phyloP scores from a whole-genome alignment of 2,888 invertebrate species.

The Adelognathus sp. region DNA sequence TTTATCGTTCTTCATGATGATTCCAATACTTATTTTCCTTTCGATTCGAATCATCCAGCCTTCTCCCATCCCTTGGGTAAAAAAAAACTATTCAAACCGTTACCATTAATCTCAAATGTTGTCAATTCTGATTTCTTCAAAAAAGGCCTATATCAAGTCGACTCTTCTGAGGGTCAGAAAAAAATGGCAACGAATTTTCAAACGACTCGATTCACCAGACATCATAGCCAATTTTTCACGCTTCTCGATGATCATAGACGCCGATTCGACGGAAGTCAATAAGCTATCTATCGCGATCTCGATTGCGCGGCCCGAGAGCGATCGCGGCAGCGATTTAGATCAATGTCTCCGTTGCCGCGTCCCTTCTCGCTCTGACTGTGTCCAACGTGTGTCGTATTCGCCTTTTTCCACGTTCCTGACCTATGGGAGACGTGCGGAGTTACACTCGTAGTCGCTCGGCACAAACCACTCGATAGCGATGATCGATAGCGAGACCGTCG shows the following conservation, averaged over 20 bases:
- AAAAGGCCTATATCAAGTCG: no score
- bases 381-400: background rate
- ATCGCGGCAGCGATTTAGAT: constrained; percentile 57
- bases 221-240: no score
- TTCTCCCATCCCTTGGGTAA: no score
- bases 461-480: constrained; percentile 10
- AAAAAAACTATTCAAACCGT: no score
- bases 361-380: background rate
- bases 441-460: background rate
- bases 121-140: no score
- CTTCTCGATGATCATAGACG: background rate
- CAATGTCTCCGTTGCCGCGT: constrained; percentile 51
- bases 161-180: no score
- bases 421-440: constrained; percentile 39
- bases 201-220: no score
- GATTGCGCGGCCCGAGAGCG: constrained; percentile 15
- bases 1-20: no score
- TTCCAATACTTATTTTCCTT: no score
- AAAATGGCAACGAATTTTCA: no score
- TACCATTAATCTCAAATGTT: no score
- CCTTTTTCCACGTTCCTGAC: constrained; percentile 44
- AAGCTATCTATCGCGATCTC: constrained; percentile 33
- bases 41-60: no score
- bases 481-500: constrained; percentile 31
- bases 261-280: constrained; percentile 27